Evolutionary conservation across 37 sponge, comb jelly and placozoan species (phyloP).

Genomic region (Aphrocallistes beatrix): DNA sequence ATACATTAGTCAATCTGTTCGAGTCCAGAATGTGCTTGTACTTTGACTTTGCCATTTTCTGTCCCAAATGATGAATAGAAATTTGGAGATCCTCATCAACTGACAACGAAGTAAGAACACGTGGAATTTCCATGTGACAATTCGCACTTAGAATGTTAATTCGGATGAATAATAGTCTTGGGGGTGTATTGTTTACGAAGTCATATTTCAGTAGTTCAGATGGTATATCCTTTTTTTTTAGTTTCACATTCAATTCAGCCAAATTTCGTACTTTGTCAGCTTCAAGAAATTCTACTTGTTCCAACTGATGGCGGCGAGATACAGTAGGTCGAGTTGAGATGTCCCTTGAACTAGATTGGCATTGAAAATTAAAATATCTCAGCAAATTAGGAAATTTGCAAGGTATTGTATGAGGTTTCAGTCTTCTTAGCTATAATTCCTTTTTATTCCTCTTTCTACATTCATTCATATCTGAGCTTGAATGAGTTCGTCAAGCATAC

Average conservation of each 20-base stretch:
- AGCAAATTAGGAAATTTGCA: background rate
- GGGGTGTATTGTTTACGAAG: background rate
- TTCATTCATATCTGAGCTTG: no score
- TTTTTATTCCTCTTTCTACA: no score
- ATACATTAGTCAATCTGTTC: background rate
- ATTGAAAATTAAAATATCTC: background rate
- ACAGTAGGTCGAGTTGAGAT: background rate
- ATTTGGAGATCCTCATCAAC: background rate
- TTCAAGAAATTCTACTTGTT: background rate
- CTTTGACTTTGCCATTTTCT: background rate
- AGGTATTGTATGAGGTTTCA: background rate
- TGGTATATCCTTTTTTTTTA: background rate
- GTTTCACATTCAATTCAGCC: background rate
- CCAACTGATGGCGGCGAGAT: background rate
- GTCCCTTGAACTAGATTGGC: background rate
- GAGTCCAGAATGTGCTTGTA: background rate
- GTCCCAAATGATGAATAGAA: no score
- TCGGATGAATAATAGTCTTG: background rate
- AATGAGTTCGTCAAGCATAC: no score
- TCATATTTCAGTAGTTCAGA: background rate
- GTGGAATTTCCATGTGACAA: background rate
- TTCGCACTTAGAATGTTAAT: background rate
- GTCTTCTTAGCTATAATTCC: no score
- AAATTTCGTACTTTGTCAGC: background rate
- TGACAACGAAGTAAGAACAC: background rate